Conservation (phyloP, 2,888 invertebrate species). For the Exocentrus adspersus region DNA sequence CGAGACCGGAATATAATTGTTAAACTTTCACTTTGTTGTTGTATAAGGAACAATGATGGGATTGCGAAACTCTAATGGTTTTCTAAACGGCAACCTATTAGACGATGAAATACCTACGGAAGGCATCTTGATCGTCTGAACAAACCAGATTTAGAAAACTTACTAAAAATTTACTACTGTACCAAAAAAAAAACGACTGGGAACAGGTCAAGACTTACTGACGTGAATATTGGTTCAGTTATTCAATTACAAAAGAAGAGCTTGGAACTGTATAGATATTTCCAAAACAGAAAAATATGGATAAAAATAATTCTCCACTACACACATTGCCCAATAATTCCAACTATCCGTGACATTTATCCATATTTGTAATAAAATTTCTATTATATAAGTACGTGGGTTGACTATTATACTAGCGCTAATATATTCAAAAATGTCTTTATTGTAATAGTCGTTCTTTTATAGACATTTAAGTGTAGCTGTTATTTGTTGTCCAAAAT, state of each 20-base stretch:
- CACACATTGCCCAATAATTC: background rate
- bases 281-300: too few relatives aligned
- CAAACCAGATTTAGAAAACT: too few relatives aligned
- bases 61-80: background rate
- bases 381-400: background rate
- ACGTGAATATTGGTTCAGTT: too few relatives aligned
- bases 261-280: too few relatives aligned
- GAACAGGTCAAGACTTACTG: too few relatives aligned
- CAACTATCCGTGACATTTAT: background rate
- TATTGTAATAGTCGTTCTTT: background rate
- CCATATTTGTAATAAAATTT: background rate
- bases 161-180: too few relatives aligned
- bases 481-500: background rate
- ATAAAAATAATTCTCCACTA: too few relatives aligned
- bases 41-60: background rate
- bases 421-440: background rate
- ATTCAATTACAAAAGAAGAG: too few relatives aligned
- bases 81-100: too few relatives aligned
- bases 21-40: slow-evolving; percentile 2
- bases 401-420: background rate
- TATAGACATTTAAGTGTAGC: background rate
- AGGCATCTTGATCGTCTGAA: too few relatives aligned
- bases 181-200: too few relatives aligned
- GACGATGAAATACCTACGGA: background rate
- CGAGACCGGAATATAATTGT: too few relatives aligned